A percentile compares a stretch with the other conserved stretches of the same genome.
Conservation (phyloP, 2,113 vertebrate genomes). For the Paracanthobrama guichenoti region DNA sequence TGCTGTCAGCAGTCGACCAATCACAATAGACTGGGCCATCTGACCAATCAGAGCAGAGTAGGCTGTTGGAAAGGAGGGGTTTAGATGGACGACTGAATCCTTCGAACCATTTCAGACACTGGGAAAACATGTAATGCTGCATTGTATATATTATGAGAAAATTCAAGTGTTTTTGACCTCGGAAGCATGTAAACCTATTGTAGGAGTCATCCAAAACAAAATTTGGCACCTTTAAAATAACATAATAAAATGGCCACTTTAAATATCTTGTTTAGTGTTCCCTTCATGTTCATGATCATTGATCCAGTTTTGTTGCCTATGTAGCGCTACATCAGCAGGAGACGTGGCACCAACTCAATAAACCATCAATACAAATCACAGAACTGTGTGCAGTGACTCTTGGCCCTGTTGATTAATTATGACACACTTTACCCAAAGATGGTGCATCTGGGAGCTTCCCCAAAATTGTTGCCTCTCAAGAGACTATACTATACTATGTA, state of each 20-base stretch:
- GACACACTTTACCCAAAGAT: slow-evolving; percentile 4
- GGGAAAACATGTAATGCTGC: too few relatives aligned
- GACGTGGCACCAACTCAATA: background rate
- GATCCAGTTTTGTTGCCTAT: background rate
- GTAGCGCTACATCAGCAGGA: slow-evolving; percentile 22
- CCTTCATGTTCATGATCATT: background rate
- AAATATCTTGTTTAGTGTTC: background rate
- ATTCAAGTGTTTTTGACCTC: too few relatives aligned
- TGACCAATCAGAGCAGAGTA: too few relatives aligned
- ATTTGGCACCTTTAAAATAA: too few relatives aligned
- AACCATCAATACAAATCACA: slow-evolving; percentile 1
- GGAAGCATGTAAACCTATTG: too few relatives aligned
- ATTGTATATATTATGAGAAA: too few relatives aligned
- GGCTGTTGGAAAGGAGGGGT: too few relatives aligned
- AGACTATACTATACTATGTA: background rate
- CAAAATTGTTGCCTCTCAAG: background rate
- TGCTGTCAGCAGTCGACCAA: too few relatives aligned
- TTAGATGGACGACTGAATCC: too few relatives aligned
- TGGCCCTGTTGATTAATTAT: background rate
- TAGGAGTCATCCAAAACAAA: too few relatives aligned
- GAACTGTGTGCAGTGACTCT: background rate
- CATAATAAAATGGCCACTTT: background rate
- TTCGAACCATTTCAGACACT: too few relatives aligned
- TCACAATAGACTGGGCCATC: too few relatives aligned
- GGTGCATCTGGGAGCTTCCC: background rate